Evolutionary conservation across 2,113 vertebrate genomes (phyloP).

Genomic region (Ceyx melanurus): DNA sequence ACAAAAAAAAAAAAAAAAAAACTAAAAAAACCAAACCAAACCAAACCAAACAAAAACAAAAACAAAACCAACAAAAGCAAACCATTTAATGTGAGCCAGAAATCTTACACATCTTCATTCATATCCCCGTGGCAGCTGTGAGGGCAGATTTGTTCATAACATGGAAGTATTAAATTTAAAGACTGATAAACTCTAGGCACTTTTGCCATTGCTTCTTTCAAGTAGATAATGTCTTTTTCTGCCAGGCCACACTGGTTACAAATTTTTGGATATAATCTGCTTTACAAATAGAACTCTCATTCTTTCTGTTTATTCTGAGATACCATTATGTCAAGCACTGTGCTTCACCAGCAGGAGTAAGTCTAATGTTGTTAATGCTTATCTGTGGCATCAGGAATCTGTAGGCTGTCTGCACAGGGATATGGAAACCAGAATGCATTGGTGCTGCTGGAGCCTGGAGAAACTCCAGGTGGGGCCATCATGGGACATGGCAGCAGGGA

Average conservation of each 20-base stretch:
- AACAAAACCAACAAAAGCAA: no score
- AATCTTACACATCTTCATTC: neutral
- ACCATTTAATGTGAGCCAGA: neutral
- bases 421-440: accelerated
- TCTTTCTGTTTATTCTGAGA: neutral
- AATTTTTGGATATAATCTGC: neutral
- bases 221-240: neutral
- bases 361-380: neutral
- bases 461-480: neutral
- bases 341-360: neutral
- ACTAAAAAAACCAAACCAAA: no score
- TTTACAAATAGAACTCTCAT: neutral
- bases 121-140: neutral
- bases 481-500: neutral
- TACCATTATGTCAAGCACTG: neutral
- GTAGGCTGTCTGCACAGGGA: neutral
- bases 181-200: neutral
- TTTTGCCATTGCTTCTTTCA: neutral
- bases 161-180: neutral
- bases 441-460: neutral
- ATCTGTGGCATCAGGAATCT: neutral
- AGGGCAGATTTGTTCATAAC: neutral
- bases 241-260: neutral
- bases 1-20: no score
- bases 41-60: no score